A percentile compares a stretch with the other conserved stretches of the same genome.
Evolutionary conservation across 2,797 vertebrate genomes (phyloP).

Genomic region (Steatocranus sp.): DNA sequence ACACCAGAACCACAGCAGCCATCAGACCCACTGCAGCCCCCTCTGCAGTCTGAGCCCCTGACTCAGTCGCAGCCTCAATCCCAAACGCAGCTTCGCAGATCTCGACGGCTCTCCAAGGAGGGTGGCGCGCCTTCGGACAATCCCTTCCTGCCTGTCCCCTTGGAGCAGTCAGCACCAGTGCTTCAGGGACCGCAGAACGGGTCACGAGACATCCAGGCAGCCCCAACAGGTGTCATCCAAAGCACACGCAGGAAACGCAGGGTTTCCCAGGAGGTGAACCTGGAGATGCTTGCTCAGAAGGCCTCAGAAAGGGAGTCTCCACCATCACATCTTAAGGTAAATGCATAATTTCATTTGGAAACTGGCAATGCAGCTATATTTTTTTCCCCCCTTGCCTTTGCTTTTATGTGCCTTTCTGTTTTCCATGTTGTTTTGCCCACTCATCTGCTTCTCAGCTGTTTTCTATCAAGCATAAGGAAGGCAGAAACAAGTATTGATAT

Average conservation of each 20-base stretch:
- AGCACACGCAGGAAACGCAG: conserved; percentile 86
- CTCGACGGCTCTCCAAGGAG: conserved; percentile 92
- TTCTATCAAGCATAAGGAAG: neutral
- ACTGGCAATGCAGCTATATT: neutral
- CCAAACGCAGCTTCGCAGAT: conserved; percentile 80
- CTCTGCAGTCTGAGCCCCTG: conserved; percentile 57
- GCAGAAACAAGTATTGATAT: neutral
- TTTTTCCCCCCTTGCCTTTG: neutral
- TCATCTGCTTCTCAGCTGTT: conserved; percentile 17
- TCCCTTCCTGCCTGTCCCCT: conserved; percentile 62
- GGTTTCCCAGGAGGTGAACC: conserved; percentile 92
- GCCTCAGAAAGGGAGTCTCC: conserved; percentile 93
- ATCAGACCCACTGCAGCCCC: conserved; percentile 43
- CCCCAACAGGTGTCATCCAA: conserved; percentile 89
- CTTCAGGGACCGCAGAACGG: conserved; percentile 46
- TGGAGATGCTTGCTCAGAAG: conserved; percentile 94
- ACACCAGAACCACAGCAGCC: conserved; percentile 64
- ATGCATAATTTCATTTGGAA: neutral
- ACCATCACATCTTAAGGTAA: conserved; percentile 74
- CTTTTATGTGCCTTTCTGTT: neutral
- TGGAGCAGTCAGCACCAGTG: conserved; percentile 40
- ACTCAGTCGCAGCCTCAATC: conserved; percentile 53
- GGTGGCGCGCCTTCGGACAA: conserved; percentile 82
- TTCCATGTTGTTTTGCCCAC: neutral
- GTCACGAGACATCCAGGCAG: conserved; percentile 75